These are phyloP conservation scores for Diachrysia chrysitis DNA, from an alignment of 2,888 invertebrate species.

Conservation along the genomic window DNA sequence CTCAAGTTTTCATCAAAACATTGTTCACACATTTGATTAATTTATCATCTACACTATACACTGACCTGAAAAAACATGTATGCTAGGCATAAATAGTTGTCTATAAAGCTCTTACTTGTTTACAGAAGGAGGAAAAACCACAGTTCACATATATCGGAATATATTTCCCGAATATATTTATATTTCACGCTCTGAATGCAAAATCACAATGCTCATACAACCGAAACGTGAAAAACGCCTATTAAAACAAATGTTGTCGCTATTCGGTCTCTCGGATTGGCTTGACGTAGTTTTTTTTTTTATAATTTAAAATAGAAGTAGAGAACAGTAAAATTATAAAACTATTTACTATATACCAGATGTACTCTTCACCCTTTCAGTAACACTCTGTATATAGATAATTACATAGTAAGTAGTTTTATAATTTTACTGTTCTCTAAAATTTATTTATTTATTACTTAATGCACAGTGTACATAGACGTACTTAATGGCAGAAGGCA, in stretches of 20 bases:
- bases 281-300: not conserved
- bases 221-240: constrained; percentile 13
- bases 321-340: too few relatives aligned
- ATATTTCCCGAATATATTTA: constrained; percentile 35
- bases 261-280: not conserved
- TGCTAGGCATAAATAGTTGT: not conserved
- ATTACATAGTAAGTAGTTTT: too few relatives aligned
- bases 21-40: not conserved
- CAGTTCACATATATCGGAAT: constrained; percentile 13
- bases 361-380: too few relatives aligned
- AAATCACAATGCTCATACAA: constrained; percentile 29
- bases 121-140: not conserved
- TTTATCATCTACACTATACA: not conserved
- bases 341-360: too few relatives aligned
- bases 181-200: constrained; percentile 45
- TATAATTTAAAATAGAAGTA: not conserved
- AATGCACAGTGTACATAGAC: too few relatives aligned
- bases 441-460: too few relatives aligned
- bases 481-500: too few relatives aligned
- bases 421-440: too few relatives aligned
- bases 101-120: not conserved
- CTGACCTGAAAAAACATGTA: constrained; percentile 6
- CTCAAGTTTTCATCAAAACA: not conserved
- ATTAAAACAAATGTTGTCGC: constrained; percentile 12
- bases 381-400: too few relatives aligned